Conservation (phyloP, 1,140 invertebrate species). For the Bilobella aurantiaca region DNA sequence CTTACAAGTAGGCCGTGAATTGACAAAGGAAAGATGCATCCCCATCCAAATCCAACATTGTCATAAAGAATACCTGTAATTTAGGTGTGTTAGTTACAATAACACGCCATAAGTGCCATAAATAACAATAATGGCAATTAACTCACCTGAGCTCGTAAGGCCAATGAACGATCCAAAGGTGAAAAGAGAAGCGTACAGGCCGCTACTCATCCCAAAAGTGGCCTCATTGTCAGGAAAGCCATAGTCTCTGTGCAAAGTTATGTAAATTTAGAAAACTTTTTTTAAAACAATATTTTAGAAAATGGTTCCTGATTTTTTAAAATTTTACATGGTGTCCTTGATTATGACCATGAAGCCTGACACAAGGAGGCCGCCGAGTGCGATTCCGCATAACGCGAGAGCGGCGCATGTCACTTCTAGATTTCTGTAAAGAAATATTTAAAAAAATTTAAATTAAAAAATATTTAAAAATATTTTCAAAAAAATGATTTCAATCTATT, state of each 20-base stretch:
- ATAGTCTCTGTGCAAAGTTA: constrained; percentile 16
- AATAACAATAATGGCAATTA: too few relatives aligned
- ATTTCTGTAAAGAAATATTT: too few relatives aligned
- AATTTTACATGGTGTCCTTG: constrained; percentile 56
- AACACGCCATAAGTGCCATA: too few relatives aligned
- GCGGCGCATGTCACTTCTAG: constrained; percentile 56
- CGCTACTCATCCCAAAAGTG: not conserved
- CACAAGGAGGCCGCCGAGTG: constrained; percentile 65
- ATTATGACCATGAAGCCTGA: constrained; percentile 68
- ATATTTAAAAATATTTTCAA: too few relatives aligned
- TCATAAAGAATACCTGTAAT: constrained; percentile 16
- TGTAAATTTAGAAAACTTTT: too few relatives aligned
- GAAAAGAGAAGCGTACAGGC: not conserved
- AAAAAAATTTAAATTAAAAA: too few relatives aligned
- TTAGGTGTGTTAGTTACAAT: too few relatives aligned
- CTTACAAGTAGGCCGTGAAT: not conserved
- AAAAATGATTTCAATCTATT: too few relatives aligned
- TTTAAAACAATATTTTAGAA: too few relatives aligned
- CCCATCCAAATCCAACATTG: constrained; percentile 10
- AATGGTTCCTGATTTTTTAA: not conserved
- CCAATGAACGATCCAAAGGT: constrained; percentile 2
- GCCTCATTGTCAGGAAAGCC: constrained; percentile 20
- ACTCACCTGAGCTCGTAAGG: not conserved
- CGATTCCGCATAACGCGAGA: constrained; percentile 63
- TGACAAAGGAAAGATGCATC: not conserved